phyloP scores from a whole-genome alignment of 30 jellyfish, hydroid and myxozoan species.

The Thelohanellus kitauei region DNA sequence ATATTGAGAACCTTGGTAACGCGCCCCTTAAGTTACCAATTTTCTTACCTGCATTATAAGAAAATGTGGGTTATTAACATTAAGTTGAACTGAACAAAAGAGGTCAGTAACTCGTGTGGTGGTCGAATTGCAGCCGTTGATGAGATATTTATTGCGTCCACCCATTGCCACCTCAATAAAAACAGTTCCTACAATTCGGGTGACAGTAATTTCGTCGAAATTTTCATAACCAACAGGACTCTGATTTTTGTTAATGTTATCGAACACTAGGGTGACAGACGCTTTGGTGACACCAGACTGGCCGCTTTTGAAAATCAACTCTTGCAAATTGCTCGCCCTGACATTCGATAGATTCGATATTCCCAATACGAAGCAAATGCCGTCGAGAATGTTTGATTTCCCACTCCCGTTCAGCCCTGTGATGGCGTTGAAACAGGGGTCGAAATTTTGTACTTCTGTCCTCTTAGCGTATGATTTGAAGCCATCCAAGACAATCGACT shows the following conservation, averaged over 20 bases:
- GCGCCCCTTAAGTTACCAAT: slow-evolving; percentile 17
- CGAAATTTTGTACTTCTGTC: slow-evolving; percentile 59
- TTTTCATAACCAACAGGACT: slow-evolving; percentile 74
- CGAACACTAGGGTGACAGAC: slow-evolving; percentile 50
- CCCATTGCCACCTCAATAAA: slow-evolving; percentile 43
- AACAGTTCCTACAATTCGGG: slow-evolving; percentile 3
- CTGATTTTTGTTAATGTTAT: slow-evolving; percentile 33
- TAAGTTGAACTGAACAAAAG: slow-evolving; percentile 55
- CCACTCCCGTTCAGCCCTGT: slow-evolving; percentile 92
- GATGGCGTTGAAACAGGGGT: slow-evolving; percentile 42
- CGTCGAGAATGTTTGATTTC: slow-evolving; percentile 53
- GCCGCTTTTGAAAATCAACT: slow-evolving; percentile 47
- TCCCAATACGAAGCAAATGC: slow-evolving; percentile 61
- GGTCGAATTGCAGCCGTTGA: slow-evolving; percentile 68
- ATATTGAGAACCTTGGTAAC: slow-evolving; percentile 46
- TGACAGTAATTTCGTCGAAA: slow-evolving; percentile 46
- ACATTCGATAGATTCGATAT: slow-evolving; percentile 44
- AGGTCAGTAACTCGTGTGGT: slow-evolving; percentile 47
- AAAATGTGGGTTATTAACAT: slow-evolving; percentile 65
- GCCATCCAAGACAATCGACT: slow-evolving; percentile 43
- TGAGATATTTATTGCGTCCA: slow-evolving; percentile 59
- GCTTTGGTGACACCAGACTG: slow-evolving; percentile 89
- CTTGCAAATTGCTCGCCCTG: slow-evolving; percentile 55
- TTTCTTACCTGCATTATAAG: slow-evolving; percentile 52
- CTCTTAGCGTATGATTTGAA: slow-evolving; percentile 57